Conservation (phyloP, 2,113 vertebrate species). For the Phylloscopus trochilus region DNA sequence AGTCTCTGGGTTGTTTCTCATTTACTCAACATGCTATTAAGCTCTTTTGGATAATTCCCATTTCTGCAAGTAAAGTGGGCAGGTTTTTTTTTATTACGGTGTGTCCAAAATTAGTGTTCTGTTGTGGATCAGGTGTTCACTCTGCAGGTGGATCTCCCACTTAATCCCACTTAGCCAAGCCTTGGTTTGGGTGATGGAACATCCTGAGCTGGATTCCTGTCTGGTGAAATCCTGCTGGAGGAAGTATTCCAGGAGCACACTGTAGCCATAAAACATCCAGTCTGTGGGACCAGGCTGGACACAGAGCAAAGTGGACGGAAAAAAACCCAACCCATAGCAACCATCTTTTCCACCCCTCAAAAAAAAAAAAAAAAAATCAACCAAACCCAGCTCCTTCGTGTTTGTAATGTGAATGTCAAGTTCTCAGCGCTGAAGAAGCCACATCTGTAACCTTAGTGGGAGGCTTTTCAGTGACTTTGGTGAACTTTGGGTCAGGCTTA, state of each 20-base stretch:
- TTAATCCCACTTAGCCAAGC: background rate
- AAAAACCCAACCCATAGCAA: background rate
- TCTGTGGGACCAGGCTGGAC: background rate
- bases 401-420: background rate
- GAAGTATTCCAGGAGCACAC: background rate
- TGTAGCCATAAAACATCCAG: background rate
- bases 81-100: background rate
- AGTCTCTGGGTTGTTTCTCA: background rate
- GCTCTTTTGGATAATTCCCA: background rate
- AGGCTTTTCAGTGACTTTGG: background rate
- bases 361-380: background rate
- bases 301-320: background rate
- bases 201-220: background rate
- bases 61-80: background rate
- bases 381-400: background rate
- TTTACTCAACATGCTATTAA: background rate
- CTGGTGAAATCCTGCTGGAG: background rate
- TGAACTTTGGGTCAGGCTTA: background rate
- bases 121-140: background rate
- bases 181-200: background rate
- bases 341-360: background rate
- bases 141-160: background rate
- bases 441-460: background rate
- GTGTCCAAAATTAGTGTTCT: background rate
- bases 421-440: background rate